phyloP scores from a whole-genome alignment of 2,888 invertebrate genomes.

The Caenorhabditis sp. region DNA sequence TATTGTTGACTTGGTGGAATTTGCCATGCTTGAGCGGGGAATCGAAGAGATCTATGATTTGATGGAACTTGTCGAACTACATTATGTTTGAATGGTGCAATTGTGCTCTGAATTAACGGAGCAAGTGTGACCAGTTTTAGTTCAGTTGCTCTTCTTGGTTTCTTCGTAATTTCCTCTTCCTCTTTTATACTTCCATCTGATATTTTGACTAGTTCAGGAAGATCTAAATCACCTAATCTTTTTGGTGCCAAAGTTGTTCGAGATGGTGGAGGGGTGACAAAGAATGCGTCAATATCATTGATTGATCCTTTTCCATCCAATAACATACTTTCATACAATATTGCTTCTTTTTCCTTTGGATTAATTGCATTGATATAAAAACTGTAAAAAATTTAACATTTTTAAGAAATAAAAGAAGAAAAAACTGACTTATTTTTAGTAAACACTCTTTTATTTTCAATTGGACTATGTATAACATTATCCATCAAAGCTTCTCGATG shows the following conservation, averaged over 20 bases:
- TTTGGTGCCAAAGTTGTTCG: constrained; percentile 42
- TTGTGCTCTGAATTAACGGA: constrained; percentile 26
- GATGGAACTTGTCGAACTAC: constrained; percentile 17
- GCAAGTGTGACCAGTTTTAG: constrained; percentile 46
- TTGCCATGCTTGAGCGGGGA: constrained; percentile 65
- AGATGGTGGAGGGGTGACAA: constrained; percentile 53
- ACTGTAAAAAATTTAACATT: constrained; percentile 12
- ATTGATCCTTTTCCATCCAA: constrained; percentile 38
- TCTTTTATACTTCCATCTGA: constrained; percentile 35
- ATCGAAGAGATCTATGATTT: constrained; percentile 32
- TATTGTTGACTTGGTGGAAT: constrained; percentile 35
- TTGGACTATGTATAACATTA: constrained; percentile 36
- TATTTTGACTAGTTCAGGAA: constrained; percentile 20
- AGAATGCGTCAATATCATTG: constrained; percentile 50
- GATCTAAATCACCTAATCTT: constrained; percentile 18
- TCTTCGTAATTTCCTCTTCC: constrained; percentile 15
- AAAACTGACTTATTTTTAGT: constrained; percentile 37
- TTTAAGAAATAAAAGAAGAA: neutral
- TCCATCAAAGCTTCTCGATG: constrained; percentile 41
- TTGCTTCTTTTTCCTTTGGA: constrained; percentile 33
- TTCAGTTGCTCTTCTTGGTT: neutral
- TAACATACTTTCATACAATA: constrained; percentile 45
- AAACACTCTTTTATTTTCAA: constrained; percentile 34
- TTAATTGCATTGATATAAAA: constrained; percentile 39
- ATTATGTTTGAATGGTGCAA: constrained; percentile 47